Base-by-base conservation (phyloP, 2,797 vertebrate species). In the Pangasius larnaudii region DNA sequence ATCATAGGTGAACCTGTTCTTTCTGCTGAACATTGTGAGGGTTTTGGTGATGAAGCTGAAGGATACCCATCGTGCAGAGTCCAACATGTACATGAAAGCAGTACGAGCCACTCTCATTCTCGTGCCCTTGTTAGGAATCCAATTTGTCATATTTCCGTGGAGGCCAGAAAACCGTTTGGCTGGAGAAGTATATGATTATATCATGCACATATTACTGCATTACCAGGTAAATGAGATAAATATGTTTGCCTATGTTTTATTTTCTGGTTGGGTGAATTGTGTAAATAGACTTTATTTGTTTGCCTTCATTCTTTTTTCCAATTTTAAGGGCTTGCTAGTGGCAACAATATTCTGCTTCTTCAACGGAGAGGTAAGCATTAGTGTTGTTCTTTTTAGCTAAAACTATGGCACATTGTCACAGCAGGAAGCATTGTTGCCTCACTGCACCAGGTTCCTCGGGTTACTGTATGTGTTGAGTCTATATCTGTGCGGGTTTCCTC, bases 71-170 rank as follows among this genome's bases (percentile, higher is more conserved):
- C 96, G 97, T 9, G 97, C 97, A 0, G 98, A 99, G 91, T 97
- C 97, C 71, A 97, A 98, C 94, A 98, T 99, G 98, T 99, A 99
- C 89, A 98, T 99, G 98, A 99, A 99, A 94, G 99, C 98, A 0
- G 99, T 99, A 89, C 96, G 98, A 93, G 98, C 99, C 92, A 98
- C 98, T 8, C 94, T 99, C 90, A 97, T 99, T 92, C 96, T 99
- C 51, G 97, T 99, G 93, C 99, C 99, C 39, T 96, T 99, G 87
- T 94, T 99, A 83, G 99, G 99, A 85, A 98, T 99, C 90, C 98
- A 99, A 92, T 99, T 99, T 90, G 97, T 99, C 19, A 97, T 99
- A 91, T 95, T 99, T 84, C 98, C 98, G 90, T 99, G 98, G 99
- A 97, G 97, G 92, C 99, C 98, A 8, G 97, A 98, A 94, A 98